Base-by-base conservation (phyloP, 2,113 vertebrate genomes). In the Labeo rohita region DNA sequence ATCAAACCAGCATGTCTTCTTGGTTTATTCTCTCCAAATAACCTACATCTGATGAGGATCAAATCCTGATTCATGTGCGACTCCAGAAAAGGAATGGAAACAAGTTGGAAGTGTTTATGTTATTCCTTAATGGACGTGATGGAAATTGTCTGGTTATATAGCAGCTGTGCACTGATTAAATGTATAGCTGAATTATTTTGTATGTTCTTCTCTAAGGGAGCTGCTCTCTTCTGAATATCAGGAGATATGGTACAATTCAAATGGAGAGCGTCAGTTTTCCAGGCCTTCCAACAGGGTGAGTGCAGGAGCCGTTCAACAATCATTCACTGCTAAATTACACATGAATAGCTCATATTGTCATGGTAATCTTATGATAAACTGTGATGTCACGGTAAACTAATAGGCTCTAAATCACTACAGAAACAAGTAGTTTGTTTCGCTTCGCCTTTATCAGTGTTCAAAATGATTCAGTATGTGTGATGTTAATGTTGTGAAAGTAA, bases 161-260 rank as follows among this genome's bases (percentile, higher is more conserved):
- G 8, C 84, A 81, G 39, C 49, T 82, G 10, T 86, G 50, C 0
- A 12, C 43, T 23, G 49, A 61, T 79, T 52, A 80, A 63, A 75
- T n/a, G 28, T n/a, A 7, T 15, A 78, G 11, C 50, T 80, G 54
- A 65, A 86, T 61, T 18, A 74, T 7, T 91, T 59, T 86, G 18
- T 75, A 70, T 90, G 74, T 88, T 91, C 45, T 88, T 85, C 89
- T 49, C 90, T 10, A 45, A 99, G 98, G 87, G 90, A 97, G 80
- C 96, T 99, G 84, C 95, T 99, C 92, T 95, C 97, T 80, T 94
- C 95, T 36, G 91, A 92, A 90, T 99, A 97, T 92, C 96, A 96
- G 1, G 97, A 99, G 93, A 97, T 95, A 79, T 95, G 96, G 93
- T 99, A 99, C 86, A 94, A 85, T 82, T 89, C 91, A 52, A 91